These are phyloP conservation scores for Amaurobius ferox DNA, from an alignment of 2,888 invertebrate species.

Conservation along the genomic window DNA sequence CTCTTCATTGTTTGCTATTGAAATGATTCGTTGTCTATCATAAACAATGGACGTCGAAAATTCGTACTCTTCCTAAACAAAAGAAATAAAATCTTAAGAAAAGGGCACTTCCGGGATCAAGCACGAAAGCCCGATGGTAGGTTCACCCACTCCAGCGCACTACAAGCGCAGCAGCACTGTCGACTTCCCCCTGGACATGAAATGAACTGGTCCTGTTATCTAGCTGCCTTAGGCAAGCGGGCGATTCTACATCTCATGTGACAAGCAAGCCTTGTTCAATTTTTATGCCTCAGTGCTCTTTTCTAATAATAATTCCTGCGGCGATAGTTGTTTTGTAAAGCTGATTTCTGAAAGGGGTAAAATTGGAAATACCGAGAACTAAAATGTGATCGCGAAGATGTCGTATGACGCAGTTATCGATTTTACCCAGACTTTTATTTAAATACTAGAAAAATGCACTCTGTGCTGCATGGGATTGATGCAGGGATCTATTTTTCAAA, in stretches of 20 bases:
- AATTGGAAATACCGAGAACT: no score
- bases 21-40: neutral
- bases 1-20: constrained; percentile 1
- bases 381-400: no score
- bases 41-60: constrained; percentile 1
- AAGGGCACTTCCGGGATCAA: neutral
- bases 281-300: no score
- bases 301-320: no score
- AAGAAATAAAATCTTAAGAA: constrained; percentile 7
- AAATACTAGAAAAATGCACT: no score
- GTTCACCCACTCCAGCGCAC: neutral
- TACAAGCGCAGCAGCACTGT: neutral
- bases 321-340: no score
- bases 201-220: neutral
- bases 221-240: neutral
- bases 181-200: neutral
- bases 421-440: no score
- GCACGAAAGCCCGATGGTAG: neutral
- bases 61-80: neutral
- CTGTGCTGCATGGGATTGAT: no score
- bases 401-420: no score
- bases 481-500: no score
- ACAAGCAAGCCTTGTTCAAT: neutral
- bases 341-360: no score
- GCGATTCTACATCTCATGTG: neutral